These are phyloP conservation scores for Cheilosia vulpina DNA, from an alignment of 2,888 invertebrate species.

Conservation along the genomic window DNA sequence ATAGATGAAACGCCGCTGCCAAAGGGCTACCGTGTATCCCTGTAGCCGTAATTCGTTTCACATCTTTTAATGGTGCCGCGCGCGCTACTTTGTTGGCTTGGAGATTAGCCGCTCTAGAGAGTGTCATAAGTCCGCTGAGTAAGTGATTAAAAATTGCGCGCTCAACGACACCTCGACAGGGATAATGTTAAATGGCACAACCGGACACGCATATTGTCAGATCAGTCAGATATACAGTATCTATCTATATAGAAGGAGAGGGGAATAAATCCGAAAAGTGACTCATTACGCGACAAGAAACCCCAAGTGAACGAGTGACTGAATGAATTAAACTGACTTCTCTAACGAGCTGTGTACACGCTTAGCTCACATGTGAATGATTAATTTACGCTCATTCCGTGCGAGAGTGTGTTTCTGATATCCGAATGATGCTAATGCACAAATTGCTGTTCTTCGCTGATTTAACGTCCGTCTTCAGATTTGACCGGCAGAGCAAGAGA, in stretches of 20 bases:
- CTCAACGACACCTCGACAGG: conserved; percentile 24
- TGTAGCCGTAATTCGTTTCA: conserved; percentile 18
- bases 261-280: conserved; percentile 31
- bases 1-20: conserved; percentile 31
- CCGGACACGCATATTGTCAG: conserved; percentile 57
- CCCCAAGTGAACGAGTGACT: conserved; percentile 4
- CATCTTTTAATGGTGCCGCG: conserved; percentile 34
- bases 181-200: conserved; percentile 37
- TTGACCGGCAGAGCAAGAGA: neutral
- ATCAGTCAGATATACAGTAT: conserved; percentile 33
- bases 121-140: conserved; percentile 16
- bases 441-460: neutral
- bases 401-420: neutral
- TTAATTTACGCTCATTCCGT: conserved; percentile 43
- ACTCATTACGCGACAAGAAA: conserved; percentile 46
- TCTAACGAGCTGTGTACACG: conserved; percentile 50
- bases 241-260: neutral
- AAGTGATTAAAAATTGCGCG: conserved; percentile 44
- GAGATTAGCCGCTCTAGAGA: conserved; percentile 17
- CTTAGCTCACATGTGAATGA: conserved; percentile 54
- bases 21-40: conserved; percentile 40
- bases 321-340: conserved; percentile 50
- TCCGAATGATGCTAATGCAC: conserved; percentile 24
- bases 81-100: conserved; percentile 14
- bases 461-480: neutral